Percentiles rank a stretch among this genome's conserved stretches.
phyloP scores from a whole-genome alignment of 2,797 vertebrate species.

The Sebastes vulpes region DNA sequence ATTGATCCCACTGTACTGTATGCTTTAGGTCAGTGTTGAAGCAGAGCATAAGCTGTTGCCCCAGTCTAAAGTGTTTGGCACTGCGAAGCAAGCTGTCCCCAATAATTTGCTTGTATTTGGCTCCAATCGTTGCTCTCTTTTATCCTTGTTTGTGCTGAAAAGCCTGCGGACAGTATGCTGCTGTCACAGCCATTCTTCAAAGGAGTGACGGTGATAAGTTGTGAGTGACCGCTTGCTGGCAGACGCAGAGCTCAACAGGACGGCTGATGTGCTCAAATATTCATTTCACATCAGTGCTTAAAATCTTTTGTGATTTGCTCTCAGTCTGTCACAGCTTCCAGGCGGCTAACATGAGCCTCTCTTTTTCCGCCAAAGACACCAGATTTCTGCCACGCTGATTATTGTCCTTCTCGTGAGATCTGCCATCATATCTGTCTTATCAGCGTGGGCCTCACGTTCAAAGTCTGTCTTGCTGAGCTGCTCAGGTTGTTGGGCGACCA shows the following conservation, averaged over 20 bases:
- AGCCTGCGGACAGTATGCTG: constrained; percentile 12
- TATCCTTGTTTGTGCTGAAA: constrained; percentile 16
- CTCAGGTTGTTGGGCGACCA: not conserved
- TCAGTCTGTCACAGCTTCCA: constrained; percentile 7
- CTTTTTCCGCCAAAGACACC: not conserved
- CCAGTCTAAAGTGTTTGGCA: constrained; percentile 11
- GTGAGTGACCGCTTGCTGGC: constrained; percentile 10
- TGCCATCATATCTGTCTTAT: not conserved
- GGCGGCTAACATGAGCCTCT: constrained; percentile 9
- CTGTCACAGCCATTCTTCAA: constrained; percentile 19
- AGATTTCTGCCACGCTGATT: constrained; percentile 7
- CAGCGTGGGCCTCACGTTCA: not conserved
- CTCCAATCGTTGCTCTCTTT: not conserved
- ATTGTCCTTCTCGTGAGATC: not conserved
- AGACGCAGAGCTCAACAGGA: constrained; percentile 5
- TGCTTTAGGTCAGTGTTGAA: constrained; percentile 2
- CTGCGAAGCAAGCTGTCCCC: not conserved
- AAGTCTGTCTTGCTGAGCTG: not conserved
- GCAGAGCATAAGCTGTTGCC: constrained; percentile 3
- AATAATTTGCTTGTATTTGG: constrained; percentile 19
- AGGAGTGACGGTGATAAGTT: constrained; percentile 2
- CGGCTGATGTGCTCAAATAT: constrained; percentile 22
- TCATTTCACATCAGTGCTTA: constrained; percentile 23
- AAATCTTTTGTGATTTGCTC: not conserved
- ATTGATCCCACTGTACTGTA: constrained; percentile 5